These are phyloP conservation scores for Caenorhabditis elegans DNA, from an alignment of 1,140 invertebrate species.

Conservation along the genomic window WBcel235 BX284604.4:11039001-11039500, in stretches of 20 bases:
- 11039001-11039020: background rate
- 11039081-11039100: no score
- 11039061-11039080: no score
- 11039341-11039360: slow-evolving; percentile 36
- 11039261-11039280: background rate
- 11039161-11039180: no score
- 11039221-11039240: no score
- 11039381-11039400: slow-evolving; percentile 48
- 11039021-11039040: background rate
- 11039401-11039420: slow-evolving; percentile 63
- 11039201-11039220: no score
- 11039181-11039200: no score
- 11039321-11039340: background rate
- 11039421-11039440: slow-evolving; percentile 55
- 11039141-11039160: no score
- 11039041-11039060: no score
- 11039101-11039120: no score
- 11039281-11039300: slow-evolving; percentile 32
- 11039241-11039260: no score
- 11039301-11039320: background rate
- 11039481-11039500: slow-evolving; percentile 61
- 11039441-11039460: slow-evolving; percentile 43
- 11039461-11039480: slow-evolving; percentile 55
- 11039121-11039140: no score
- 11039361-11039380: background rate